Base-by-base conservation (phyloP, 2,113 vertebrate genomes). In the Aptenodytes patagonicus region DNA sequence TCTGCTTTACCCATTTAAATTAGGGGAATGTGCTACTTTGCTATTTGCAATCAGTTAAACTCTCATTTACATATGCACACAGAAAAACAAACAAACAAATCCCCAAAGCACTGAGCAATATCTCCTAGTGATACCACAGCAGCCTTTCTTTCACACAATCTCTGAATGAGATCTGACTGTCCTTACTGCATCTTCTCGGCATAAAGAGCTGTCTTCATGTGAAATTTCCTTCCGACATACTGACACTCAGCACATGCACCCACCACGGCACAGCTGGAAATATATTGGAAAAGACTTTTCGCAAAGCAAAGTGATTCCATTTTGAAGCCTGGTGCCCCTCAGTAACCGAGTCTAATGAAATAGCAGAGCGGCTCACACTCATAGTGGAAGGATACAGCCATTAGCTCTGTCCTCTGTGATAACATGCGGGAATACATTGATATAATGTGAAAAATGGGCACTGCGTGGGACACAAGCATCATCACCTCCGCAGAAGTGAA, bases 391-490 rank as follows among this genome's bases (percentile, higher is more conserved):
- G 61, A 19, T 47, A 7, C 80, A 18, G 68, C 72, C 71, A 32
- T 5, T 85, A 69, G 75, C 73, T 42, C 52, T 4, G 28, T 9
- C 10, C 42, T 42, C 57, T 9, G 57, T 2, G 51, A 3, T 2
- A 17, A 51, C 47, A 31, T 26, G 0, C 1, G 1, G 36, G 51
- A 44, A 66, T 2, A 11, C 5, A 8, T 1, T 4, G 31, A 46
- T 4, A 17, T 0, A 32, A 40, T 0, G 58, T 36, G 84, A 55
- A 21, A 73, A 73, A n/a, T 0, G 2, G 75, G 62, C 25, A 21
- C 57, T 18, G 54, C 0, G 0, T n/a, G 86, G 82, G 88, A 84
- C 79, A 51, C 4, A 4, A 65, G 31, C 73, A 38, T 3, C 17
- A 11, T 10, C 68, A 40, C 34, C 55, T 61, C 65, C 3, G 14